Evolutionary conservation across 2,888 invertebrate genomes (phyloP).

Genomic region (Lithophane ornitopus): DNA sequence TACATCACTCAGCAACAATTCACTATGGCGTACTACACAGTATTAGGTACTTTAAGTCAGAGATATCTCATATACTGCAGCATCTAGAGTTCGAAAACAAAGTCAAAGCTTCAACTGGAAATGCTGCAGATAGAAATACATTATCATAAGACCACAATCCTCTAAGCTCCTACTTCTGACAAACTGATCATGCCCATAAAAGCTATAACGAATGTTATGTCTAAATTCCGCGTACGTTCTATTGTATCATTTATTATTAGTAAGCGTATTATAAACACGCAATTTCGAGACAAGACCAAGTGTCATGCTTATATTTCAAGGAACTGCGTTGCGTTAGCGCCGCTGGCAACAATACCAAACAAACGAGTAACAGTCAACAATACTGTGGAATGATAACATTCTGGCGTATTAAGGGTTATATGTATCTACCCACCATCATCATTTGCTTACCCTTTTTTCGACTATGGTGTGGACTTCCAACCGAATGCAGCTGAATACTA

Average conservation of each 20-base stretch:
- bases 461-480: neutral
- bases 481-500: neutral
- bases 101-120: no score
- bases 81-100: no score
- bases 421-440: neutral
- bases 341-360: conserved; percentile 47
- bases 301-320: conserved; percentile 52
- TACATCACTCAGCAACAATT: no score
- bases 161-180: no score
- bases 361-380: conserved; percentile 46
- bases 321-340: conserved; percentile 37
- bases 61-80: no score
- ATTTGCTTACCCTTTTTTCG: neutral
- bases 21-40: no score
- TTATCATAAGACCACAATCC: no score
- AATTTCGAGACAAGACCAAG: conserved; percentile 47
- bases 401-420: neutral
- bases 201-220: no score
- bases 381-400: conserved; percentile 57
- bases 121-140: no score
- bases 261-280: conserved; percentile 16
- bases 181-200: no score
- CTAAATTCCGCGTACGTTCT: neutral
- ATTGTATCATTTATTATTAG: conserved; percentile 10
- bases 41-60: no score